Evolutionary conservation across 2,113 vertebrate genomes (phyloP).

Genomic region (Microcebus tavaratra): DNA sequence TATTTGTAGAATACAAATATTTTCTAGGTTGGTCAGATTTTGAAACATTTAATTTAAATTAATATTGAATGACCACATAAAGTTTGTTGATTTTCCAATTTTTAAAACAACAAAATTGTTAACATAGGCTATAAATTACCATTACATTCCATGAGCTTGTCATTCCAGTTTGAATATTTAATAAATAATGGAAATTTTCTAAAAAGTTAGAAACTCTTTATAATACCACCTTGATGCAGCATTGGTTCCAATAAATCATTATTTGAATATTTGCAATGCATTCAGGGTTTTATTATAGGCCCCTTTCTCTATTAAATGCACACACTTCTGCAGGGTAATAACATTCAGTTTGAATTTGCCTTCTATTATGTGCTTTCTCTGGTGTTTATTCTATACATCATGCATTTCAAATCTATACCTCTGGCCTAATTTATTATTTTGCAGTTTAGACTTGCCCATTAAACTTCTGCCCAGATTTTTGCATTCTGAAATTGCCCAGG

Average conservation of each 20-base stretch:
- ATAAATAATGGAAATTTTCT: not conserved
- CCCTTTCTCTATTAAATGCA: not conserved
- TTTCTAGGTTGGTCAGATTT: not conserved
- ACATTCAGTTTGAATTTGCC: not conserved
- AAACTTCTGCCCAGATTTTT: not conserved
- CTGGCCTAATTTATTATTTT: not conserved
- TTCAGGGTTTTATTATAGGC: not conserved
- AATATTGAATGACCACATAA: not conserved
- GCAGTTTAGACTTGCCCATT: not conserved
- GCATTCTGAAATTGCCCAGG: not conserved
- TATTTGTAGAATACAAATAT: not conserved
- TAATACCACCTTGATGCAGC: not conserved
- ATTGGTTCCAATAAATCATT: not conserved
- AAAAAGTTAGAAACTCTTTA: not conserved
- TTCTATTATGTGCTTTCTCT: not conserved
- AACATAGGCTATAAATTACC: not conserved
- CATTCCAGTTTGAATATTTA: not conserved
- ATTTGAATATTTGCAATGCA: not conserved
- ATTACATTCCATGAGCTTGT: not conserved
- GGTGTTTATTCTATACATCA: not conserved
- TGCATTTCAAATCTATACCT: not conserved
- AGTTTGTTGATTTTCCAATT: not conserved
- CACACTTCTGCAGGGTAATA: not conserved
- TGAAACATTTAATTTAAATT: conserved; percentile 5
- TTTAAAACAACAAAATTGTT: not conserved